phyloP scores from a whole-genome alignment of 2,113 vertebrate genomes.

The Phycodurus eques region DNA sequence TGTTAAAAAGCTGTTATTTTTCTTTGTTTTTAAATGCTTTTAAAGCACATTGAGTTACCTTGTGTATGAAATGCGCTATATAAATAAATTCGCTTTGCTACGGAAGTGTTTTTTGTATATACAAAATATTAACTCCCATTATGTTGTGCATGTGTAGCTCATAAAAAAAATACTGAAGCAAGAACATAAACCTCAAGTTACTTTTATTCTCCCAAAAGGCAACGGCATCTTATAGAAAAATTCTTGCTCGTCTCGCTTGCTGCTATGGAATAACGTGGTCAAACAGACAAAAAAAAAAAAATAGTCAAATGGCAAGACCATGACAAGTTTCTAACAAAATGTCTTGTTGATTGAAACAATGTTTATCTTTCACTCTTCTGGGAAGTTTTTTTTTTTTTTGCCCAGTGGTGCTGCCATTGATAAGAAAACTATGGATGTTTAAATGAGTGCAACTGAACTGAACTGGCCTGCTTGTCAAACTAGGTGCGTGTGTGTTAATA shows the following conservation, averaged over 20 bases:
- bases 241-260: conserved; percentile 12
- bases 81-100: too few species aligned
- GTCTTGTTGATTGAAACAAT: not conserved
- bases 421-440: not conserved
- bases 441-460: not conserved
- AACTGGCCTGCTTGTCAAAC: too few species aligned
- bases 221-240: conserved; percentile 35
- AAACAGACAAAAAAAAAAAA: not conserved
- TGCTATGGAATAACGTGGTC: not conserved
- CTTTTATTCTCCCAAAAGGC: conserved; percentile 45
- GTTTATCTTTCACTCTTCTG: not conserved
- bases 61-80: too few species aligned
- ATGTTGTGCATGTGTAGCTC: not conserved
- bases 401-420: not conserved
- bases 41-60: too few species aligned
- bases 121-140: not conserved
- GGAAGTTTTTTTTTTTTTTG: not conserved
- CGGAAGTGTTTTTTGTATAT: not conserved
- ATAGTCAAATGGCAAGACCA: not conserved
- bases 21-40: too few species aligned
- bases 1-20: too few species aligned
- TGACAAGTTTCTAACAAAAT: not conserved
- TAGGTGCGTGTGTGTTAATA: too few species aligned
- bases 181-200: conserved; percentile 1
- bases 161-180: not conserved